phyloP scores from a whole-genome alignment of 2,113 vertebrate species.

The Syrmaticus mikado region DNA sequence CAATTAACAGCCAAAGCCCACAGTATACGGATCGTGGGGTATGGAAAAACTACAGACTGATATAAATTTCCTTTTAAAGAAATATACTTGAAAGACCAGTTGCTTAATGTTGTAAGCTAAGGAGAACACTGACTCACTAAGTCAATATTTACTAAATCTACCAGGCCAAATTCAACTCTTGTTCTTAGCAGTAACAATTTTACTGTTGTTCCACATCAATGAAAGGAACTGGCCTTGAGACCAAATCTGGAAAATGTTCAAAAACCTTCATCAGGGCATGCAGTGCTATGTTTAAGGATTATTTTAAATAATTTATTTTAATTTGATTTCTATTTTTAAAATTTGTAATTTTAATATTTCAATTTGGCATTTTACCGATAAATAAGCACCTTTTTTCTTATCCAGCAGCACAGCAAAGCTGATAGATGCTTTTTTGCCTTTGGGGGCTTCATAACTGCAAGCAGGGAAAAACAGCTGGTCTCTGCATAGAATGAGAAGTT shows the following conservation, averaged over 20 bases:
- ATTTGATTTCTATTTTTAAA: background rate
- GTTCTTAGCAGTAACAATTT: background rate
- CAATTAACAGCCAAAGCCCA: slow-evolving; percentile 16
- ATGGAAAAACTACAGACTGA: background rate
- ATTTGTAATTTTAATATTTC: background rate
- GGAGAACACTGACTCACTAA: slow-evolving; percentile 56
- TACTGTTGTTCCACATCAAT: background rate
- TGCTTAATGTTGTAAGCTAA: slow-evolving; percentile 55
- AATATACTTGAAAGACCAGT: background rate
- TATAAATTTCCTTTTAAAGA: slow-evolving; percentile 52
- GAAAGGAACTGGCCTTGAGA: background rate
- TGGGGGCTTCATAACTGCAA: background rate
- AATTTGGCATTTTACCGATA: background rate
- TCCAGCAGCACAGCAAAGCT: background rate
- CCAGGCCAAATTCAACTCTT: slow-evolving; percentile 43
- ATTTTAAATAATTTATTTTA: background rate
- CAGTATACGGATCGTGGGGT: background rate
- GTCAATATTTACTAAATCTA: slow-evolving; percentile 55
- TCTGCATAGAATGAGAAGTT: background rate
- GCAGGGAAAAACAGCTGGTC: background rate
- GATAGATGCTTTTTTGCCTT: background rate
- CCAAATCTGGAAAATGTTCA: background rate
- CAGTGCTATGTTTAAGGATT: background rate
- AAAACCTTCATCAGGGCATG: background rate
- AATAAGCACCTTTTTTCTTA: background rate